Conservation (phyloP, 2,797 vertebrate species). For the Leptodactylus fallax region DNA sequence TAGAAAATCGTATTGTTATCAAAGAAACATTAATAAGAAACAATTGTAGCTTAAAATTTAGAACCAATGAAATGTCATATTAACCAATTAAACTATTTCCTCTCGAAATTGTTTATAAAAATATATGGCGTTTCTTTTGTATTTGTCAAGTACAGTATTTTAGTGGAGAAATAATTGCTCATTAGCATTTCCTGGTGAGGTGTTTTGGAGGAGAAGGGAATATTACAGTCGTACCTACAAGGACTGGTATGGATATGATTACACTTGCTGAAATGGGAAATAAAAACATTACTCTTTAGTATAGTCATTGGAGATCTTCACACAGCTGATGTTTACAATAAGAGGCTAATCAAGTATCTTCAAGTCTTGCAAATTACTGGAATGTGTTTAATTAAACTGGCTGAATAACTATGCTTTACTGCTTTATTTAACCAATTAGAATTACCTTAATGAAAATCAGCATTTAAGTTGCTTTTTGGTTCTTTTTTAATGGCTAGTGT, state of each 20-base stretch:
- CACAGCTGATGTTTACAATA: slow-evolving; percentile 23
- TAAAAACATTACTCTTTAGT: slow-evolving; percentile 7
- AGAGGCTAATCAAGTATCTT: slow-evolving; percentile 36
- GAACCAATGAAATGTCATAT: slow-evolving; percentile 33
- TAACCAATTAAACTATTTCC: slow-evolving; percentile 16
- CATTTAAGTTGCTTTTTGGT: slow-evolving; percentile 30
- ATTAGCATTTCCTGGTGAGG: background rate
- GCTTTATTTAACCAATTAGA: slow-evolving; percentile 49
- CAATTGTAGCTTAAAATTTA: slow-evolving; percentile 23
- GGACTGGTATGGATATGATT: background rate
- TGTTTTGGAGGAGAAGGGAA: background rate
- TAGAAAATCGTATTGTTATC: slow-evolving; percentile 33
- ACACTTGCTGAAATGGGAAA: background rate
- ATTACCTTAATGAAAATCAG: slow-evolving; percentile 40
- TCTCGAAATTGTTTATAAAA: background rate
- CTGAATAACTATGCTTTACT: slow-evolving; percentile 44
- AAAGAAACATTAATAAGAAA: slow-evolving; percentile 35
- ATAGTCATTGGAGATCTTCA: background rate
- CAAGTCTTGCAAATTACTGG: slow-evolving; percentile 40
- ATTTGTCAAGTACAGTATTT: slow-evolving; percentile 38
- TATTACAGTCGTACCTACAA: background rate
- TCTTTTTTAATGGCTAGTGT: slow-evolving; percentile 4
- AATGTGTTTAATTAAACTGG: slow-evolving; percentile 47
- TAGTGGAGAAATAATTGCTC: slow-evolving; percentile 19
- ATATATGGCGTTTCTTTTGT: slow-evolving; percentile 18